Evolutionary conservation across 2,797 vertebrate genomes (phyloP).

Genomic region (Hephaestus fuliginosus): DNA sequence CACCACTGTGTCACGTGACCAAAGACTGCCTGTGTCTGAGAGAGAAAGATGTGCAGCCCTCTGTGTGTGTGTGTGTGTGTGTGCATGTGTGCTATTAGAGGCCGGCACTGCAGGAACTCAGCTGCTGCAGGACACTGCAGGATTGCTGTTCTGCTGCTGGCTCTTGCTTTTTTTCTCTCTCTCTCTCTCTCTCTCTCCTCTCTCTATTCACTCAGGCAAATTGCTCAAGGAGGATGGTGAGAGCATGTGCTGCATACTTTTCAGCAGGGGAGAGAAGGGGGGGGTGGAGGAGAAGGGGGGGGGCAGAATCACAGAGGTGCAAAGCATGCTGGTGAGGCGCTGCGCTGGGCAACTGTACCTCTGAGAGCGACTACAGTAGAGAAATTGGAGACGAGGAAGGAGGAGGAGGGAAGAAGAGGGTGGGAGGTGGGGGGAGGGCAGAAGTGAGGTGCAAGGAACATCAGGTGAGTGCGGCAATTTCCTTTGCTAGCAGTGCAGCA

Average conservation of each 20-base stretch:
- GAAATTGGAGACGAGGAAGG: slow-evolving; percentile 71
- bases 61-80: background rate
- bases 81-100: slow-evolving; percentile 64
- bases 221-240: slow-evolving; percentile 82
- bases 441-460: slow-evolving; percentile 80
- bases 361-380: slow-evolving; percentile 77
- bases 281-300: slow-evolving; percentile 11
- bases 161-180: slow-evolving; percentile 53
- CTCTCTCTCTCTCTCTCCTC: slow-evolving; percentile 39
- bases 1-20: slow-evolving; percentile 74
- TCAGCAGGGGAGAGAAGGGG: slow-evolving; percentile 48
- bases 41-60: slow-evolving; percentile 40
- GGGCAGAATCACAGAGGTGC: slow-evolving; percentile 68
- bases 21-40: slow-evolving; percentile 52
- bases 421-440: slow-evolving; percentile 66
- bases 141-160: slow-evolving; percentile 78
- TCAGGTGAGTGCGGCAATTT: slow-evolving; percentile 90
- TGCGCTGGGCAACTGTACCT: slow-evolving; percentile 78
- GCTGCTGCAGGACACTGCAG: slow-evolving; percentile 89
- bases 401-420: slow-evolving; percentile 59
- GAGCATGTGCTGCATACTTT: slow-evolving; percentile 86
- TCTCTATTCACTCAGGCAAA: slow-evolving; percentile 79
- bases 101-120: slow-evolving; percentile 86
- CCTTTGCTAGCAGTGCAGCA: slow-evolving; percentile 81
- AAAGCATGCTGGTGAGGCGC: slow-evolving; percentile 76